phyloP scores from a whole-genome alignment of 2,113 vertebrate species.

The Neodon shergylaensis region DNA sequence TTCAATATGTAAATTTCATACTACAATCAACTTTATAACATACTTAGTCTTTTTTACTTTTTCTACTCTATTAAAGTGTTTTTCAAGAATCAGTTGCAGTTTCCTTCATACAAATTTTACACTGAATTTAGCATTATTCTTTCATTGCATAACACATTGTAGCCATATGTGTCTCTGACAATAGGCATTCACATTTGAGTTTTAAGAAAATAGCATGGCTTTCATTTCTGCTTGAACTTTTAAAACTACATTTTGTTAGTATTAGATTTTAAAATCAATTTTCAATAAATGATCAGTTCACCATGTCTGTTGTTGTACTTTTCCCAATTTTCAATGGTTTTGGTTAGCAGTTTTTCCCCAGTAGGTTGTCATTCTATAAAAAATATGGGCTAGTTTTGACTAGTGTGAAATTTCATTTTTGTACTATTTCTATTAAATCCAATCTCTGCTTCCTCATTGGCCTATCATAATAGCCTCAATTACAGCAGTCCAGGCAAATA shows the following conservation, averaged over 20 bases:
- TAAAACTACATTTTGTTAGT: background rate
- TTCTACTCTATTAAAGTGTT: constrained; percentile 30
- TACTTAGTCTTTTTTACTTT: constrained; percentile 22
- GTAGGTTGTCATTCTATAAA: background rate
- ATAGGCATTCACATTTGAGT: background rate
- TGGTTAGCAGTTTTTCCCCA: background rate
- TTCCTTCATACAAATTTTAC: background rate
- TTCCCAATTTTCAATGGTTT: background rate
- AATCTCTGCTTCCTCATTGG: background rate
- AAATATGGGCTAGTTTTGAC: background rate
- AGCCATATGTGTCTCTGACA: background rate
- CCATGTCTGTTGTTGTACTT: background rate
- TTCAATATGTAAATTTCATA: background rate
- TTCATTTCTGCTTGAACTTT: background rate
- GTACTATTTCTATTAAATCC: background rate
- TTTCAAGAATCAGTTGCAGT: constrained; percentile 15
- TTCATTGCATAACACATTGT: background rate
- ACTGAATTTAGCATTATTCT: constrained; percentile 29
- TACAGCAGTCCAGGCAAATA: background rate
- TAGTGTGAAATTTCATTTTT: constrained; percentile 19
- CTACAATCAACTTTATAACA: background rate
- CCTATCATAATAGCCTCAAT: background rate
- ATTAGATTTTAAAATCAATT: background rate
- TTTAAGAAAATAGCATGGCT: background rate
- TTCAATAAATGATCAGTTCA: background rate